phyloP scores from a whole-genome alignment of 2,113 vertebrate species.

The Cyprinus carpio region DNA sequence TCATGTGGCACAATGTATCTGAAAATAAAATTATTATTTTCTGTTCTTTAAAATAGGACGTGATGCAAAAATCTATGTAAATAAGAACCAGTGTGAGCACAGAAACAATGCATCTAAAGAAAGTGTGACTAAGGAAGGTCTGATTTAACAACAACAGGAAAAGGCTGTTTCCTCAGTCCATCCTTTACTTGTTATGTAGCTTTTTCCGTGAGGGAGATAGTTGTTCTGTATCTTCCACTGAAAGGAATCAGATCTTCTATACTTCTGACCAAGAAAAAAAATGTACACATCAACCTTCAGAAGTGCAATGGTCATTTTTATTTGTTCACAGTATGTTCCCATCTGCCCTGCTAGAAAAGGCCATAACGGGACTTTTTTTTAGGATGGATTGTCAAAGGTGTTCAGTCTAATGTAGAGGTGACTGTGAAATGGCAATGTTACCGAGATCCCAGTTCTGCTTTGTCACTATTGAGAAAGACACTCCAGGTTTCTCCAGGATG shows the following conservation, averaged over 20 bases:
- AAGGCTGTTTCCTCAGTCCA: not conserved
- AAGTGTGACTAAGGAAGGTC: slow-evolving; percentile 8
- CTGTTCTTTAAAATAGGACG: not conserved
- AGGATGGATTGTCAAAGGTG: not conserved
- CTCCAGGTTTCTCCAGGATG: not conserved
- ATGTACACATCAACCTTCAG: not conserved
- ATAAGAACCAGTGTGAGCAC: not conserved
- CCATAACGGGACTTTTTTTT: not conserved
- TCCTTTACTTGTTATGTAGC: not conserved
- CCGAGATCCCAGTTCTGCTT: not conserved
- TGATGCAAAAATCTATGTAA: not conserved
- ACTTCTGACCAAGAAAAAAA: not conserved
- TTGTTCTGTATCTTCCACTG: not conserved
- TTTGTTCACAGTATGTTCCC: not conserved
- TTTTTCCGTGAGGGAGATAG: not conserved
- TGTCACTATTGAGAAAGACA: not conserved
- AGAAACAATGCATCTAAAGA: not conserved
- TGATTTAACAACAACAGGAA: slow-evolving; percentile 8
- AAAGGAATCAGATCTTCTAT: not conserved
- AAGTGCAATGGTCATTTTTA: not conserved
- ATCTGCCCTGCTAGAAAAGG: not conserved
- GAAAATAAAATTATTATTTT: not conserved
- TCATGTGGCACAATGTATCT: not conserved
- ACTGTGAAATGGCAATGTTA: not conserved
- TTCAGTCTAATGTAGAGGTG: slow-evolving; percentile 11